Conservation (phyloP, 2,113 vertebrate species). For the Gnathonemus longibarbis region DNA sequence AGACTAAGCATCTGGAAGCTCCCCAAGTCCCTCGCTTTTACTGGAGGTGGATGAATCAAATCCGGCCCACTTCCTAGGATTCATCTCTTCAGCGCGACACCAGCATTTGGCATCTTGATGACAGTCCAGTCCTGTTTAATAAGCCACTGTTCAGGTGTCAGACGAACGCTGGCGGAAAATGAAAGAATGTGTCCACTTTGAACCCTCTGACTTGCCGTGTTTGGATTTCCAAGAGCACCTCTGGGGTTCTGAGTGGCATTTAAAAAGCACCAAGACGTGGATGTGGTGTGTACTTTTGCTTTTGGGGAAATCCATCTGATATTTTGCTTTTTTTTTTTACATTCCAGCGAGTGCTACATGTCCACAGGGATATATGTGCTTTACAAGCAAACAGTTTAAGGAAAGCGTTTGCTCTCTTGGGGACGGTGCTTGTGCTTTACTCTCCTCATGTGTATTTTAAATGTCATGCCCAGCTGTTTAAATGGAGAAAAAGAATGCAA, state of each 20-base stretch:
- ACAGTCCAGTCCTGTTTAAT: not conserved
- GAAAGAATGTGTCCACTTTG: not conserved
- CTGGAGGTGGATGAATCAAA: not conserved
- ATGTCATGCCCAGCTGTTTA: not conserved
- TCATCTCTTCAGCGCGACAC: not conserved
- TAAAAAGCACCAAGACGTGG: slow-evolving; percentile 32
- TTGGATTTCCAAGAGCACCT: slow-evolving; percentile 17
- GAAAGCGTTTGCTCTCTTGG: not conserved
- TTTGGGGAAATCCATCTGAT: slow-evolving; percentile 25
- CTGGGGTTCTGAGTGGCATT: slow-evolving; percentile 32
- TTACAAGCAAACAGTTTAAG: not conserved
- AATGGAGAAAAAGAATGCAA: not conserved
- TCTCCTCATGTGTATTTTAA: not conserved
- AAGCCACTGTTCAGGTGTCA: not conserved
- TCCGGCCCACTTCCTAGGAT: not conserved
- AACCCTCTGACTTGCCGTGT: not conserved
- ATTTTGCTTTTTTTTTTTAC: slow-evolving; percentile 20
- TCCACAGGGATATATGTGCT: slow-evolving; percentile 28
- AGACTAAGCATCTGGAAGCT: slow-evolving; percentile 16
- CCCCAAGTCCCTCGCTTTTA: slow-evolving; percentile 16
- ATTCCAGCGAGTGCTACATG: slow-evolving; percentile 28
- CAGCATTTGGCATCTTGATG: not conserved
- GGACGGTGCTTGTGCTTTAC: not conserved
- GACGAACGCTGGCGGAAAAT: not conserved
- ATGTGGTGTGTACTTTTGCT: slow-evolving; percentile 16